Evolutionary conservation across 2,797 vertebrate genomes (phyloP), one percentile per base, ranked within the genome.

Genomic region (Hoplostethus atlanticus): DNA sequence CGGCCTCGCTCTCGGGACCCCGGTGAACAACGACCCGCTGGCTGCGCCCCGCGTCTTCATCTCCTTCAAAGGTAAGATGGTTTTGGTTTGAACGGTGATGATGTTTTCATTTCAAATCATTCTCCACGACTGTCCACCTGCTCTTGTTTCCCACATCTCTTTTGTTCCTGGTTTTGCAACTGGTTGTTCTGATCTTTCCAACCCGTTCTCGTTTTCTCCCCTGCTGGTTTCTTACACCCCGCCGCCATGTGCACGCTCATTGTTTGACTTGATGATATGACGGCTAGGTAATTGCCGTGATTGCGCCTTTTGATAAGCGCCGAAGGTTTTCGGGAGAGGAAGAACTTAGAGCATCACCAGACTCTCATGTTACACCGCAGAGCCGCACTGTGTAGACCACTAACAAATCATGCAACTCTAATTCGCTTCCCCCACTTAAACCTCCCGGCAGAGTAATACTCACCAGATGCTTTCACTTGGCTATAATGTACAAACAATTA

Each of bases 41-140:
- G 90, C 94, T 0, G 94, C 94, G 2, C 95, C 95, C 16, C 92
- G 95, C 0, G 94, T 96, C 80, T 94, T 93, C 85, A 90, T 95
- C 79, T 91, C 94, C 84, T 95, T 95, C 81, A 96, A 95, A 94
- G 95, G 95, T 95, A 93, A 65, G 87, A 82, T 13, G 21, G 21
- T 21, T 21, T 21, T 21, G 10, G 62, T 40, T 36, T 8, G 34
- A 12, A 12, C 12, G 47, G 6, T 25, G 16, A 2, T 21, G 31
- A 38, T 15, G 6, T 6, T 50, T 50, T 34, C 21, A 34, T 8
- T 6, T 11, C 8, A 2, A 1, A 9, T 40, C 38, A 8, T 40
- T 11, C 38, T 11, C 9, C 38, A 6, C 8, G 10, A 8, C 38
- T 10, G 9, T 64, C 54, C n/a, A 10, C 25, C 10, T 1, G 2